Evolutionary conservation across 2,797 vertebrate species (phyloP), one percentile per base, ranked within the genome.

Genomic region (Poeciliopsis presidionis): DNA sequence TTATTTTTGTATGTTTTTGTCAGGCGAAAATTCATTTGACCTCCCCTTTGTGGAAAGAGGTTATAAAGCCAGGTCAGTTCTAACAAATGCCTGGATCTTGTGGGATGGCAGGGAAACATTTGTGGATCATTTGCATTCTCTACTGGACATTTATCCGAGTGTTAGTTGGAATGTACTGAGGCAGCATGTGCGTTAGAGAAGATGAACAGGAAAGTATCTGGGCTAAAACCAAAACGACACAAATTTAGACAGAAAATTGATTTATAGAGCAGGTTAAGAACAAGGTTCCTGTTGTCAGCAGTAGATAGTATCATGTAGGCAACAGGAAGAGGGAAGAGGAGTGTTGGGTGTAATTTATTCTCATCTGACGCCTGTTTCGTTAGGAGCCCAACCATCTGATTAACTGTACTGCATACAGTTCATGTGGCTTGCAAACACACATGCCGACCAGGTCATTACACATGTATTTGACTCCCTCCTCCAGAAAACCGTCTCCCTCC

Each of bases 381-480:
- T 30, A 13, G 12, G 55, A 77, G 14, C 18, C 75, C 28, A 53
- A 57, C 20, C 41, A 59, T 75, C 25, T 69, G 77, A 75, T 78
- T 46, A 57, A 41, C 59, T 71, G 25, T 51, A 67, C 33, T 46
- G 18, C 39, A 61, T 41, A 46, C 30, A 46, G 51, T 36, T 55
- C 28, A 57, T 74, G 63, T 36, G 49, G 25, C 45, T 7, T 7
- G 11, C 72, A 78, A 33, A 72, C 63, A 78, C 45, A 81, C 33
- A 53, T 36, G 41, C 0, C 36, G 22, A 81, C 22, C 41, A 72
- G 53, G 69, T 76, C 74, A 82, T 80, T 70, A 72, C 57, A 80
- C 39, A 80, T 80, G 76, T 73, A 74, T 83, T 53, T 51, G 57
- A 73, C 39, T 74, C 49, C 51, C 51, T 78, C 36, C 59, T 12